Base-by-base conservation (phyloP, 2,113 vertebrate genomes). In the Scytalopus superciliaris region DNA sequence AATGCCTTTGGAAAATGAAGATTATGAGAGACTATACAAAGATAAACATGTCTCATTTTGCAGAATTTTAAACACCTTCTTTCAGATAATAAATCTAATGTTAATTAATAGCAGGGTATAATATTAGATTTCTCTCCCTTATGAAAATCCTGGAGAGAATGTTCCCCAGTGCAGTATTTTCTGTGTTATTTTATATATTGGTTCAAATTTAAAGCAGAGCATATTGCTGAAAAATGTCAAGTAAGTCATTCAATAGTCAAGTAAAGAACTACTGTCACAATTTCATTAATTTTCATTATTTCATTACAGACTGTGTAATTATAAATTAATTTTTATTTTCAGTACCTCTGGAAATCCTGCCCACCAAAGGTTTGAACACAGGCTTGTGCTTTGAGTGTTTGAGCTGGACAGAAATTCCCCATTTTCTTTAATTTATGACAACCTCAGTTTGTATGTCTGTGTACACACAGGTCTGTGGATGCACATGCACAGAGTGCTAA, bases 101-200 rank as follows among this genome's bases (percentile, higher is more conserved):
- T 93, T 97, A 96, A 97, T 97, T 96, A 96, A 95, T 96, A 93
- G 64, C 60, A 52, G 52, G 37, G 31, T 56, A 72, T 90, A 90
- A 92, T 93, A 94, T 90, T 96, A 96, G 57, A 90, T 96, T 90
- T 87, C 72, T 75, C 39, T 86, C 56, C 75, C 31, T 66, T 76
- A 90, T 89, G 88, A 95, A 96, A 92, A 96, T 74, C 56, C 72
- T 75, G 40, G 52, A 22, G 63, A 75, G 68, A 78, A 49, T 7
- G 28, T 88, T 96, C 83, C 92, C 80, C 45, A 60, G 84, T 90
- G 92, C 59, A 81, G 60, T 88, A 75, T 92, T 92, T 93, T 90
- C 83, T 64, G 7, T 75, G 44, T 77, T 96, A 45, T 89, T 95
- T 94, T 90, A 64, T 86, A 72, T 64, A 74, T 56, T 50, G 19